Evolutionary conservation across 2,113 vertebrate genomes (phyloP).

Genomic region (Trogon melanurus): DNA sequence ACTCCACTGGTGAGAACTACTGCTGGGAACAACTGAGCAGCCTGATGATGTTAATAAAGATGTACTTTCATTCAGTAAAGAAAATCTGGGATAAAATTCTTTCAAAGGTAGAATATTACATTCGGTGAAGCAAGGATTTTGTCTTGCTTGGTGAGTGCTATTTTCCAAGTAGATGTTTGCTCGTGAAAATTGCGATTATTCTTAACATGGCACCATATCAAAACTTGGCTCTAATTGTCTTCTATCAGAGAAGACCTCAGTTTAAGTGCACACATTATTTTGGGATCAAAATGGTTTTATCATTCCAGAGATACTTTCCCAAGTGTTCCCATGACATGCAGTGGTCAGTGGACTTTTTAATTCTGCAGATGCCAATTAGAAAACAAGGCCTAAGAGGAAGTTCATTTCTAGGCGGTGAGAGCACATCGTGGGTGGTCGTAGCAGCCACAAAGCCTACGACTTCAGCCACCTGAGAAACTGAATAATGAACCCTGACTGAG

Average conservation of each 20-base stretch:
- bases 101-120: background rate
- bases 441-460: constrained; percentile 24
- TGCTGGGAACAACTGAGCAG: background rate
- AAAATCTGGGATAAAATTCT: background rate
- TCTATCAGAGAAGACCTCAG: background rate
- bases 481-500: constrained; percentile 39
- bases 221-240: background rate
- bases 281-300: constrained; percentile 14
- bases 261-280: constrained; percentile 6
- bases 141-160: background rate
- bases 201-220: background rate
- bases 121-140: background rate
- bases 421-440: background rate
- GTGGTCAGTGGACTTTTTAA: constrained; percentile 28
- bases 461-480: constrained; percentile 65
- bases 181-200: background rate
- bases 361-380: constrained; percentile 37
- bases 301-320: constrained; percentile 63
- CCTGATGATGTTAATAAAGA: background rate
- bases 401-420: constrained; percentile 55
- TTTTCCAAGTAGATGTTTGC: background rate
- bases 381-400: constrained; percentile 44
- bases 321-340: constrained; percentile 54
- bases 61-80: background rate
- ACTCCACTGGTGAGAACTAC: background rate